Evolutionary conservation across 2,113 vertebrate genomes (phyloP).

Genomic region (Engystomops pustulosus): DNA sequence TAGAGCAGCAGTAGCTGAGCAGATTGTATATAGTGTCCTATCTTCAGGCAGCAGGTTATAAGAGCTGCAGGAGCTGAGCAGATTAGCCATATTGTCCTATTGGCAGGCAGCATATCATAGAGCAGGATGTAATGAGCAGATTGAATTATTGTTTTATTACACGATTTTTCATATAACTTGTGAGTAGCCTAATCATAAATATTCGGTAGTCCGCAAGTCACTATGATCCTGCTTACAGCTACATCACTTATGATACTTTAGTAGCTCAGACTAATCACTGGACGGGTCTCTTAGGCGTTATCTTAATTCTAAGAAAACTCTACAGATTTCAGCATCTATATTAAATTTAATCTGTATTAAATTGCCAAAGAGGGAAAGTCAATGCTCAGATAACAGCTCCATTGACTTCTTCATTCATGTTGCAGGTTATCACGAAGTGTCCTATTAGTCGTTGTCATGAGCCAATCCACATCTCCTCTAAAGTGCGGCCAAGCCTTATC

Average conservation of each 20-base stretch:
- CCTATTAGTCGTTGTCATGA: slow-evolving; percentile 69
- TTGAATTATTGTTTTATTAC: too few relatives aligned
- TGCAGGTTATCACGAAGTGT: slow-evolving; percentile 65
- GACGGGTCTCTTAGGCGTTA: neutral
- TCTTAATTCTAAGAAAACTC: neutral
- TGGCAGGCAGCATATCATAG: too few relatives aligned
- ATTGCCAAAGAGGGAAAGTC: neutral
- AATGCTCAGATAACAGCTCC: slow-evolving; percentile 13
- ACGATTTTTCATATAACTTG: too few relatives aligned
- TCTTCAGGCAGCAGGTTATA: too few relatives aligned
- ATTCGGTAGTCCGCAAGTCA: neutral
- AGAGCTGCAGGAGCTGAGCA: too few relatives aligned
- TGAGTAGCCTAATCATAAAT: neutral
- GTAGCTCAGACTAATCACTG: too few relatives aligned
- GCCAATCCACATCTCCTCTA: slow-evolving; percentile 63
- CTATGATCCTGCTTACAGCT: neutral
- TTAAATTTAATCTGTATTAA: slow-evolving; percentile 9
- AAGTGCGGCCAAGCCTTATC: slow-evolving; percentile 70
- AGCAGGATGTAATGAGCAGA: too few relatives aligned
- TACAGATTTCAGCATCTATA: neutral
- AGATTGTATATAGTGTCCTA: too few relatives aligned
- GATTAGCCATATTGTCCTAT: too few relatives aligned
- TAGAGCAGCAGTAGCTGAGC: too few relatives aligned
- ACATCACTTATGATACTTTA: neutral
- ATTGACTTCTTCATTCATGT: neutral